Base-by-base conservation (phyloP, 2,888 invertebrate genomes). In the Dromius quadrimaculatus region DNA sequence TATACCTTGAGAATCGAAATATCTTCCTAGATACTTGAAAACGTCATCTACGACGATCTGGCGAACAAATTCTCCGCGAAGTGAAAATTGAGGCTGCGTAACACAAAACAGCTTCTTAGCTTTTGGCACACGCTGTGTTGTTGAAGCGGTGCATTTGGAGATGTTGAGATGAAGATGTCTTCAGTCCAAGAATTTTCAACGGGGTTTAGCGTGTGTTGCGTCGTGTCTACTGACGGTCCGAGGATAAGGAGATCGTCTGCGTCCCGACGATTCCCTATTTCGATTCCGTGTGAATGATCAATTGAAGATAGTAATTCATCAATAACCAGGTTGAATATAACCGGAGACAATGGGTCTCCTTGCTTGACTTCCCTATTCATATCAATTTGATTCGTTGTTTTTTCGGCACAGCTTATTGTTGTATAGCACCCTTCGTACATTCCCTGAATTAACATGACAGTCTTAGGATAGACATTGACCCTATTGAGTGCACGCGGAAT, bases 41-140 rank as follows among this genome's bases (percentile, higher is more conserved):
- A 6, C 5, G n/a, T 38, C 38, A 4, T n/a, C 38, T 3, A n/a
- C 5, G 11, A 11, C 11, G 3, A 38, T 38, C 2, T 3, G n/a
- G 3, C 13, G 3, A 4, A 38, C 3, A 13, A 11, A 38, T n/a
- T 38, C 38, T 9, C 38, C 38, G n/a, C n/a, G 2, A n/a, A 38
- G 3, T 2, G n/a, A 11, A n/a, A 38, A 6, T 38, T 2, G 2
- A 6, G 38, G 38, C 2, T 38, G 3, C n/a, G 38, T 38, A n/a
- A 38, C 47, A 15, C 20, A 47, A 17, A 15, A 47, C 15, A 47
- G 47, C 15, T 47, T 47, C 17, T 47, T 47, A 4, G 6, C 15
- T 13, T 6, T 5, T 11, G 47, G 47, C 9, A 47, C 47, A 9
- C 47, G 13, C 15, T 47, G 6, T 2, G n/a, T 2, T 8, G 4